Base-by-base conservation (phyloP, 2,888 invertebrate genomes). In the Oscheius onirici region DNA sequence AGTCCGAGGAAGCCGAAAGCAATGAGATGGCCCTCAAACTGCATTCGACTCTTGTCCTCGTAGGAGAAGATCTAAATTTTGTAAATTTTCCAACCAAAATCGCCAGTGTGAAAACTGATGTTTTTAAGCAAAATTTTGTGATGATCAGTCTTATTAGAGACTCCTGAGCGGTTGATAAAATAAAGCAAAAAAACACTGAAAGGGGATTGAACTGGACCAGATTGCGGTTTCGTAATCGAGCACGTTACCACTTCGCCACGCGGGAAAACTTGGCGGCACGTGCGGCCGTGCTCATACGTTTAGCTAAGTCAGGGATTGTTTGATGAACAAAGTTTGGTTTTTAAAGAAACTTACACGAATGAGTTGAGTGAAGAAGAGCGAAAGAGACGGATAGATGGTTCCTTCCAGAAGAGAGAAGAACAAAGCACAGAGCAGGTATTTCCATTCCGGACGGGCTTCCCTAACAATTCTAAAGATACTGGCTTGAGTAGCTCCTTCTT, bases 321-420 rank as follows among this genome's bases (percentile, higher is more conserved):
- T n/a, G n/a, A n/a, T n/a, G n/a, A n/a, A n/a, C n/a, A 24, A 24
- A 28, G 8, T 28, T 22, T 52, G 6, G 13, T 52, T 52, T 52
- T 17, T 11, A n/a, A 28, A 34, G 26, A n/a, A 46, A 24, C 8
- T 76, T 46, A 34, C 34, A 8, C 8, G 34, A 44, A 80, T 80
- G 28, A 80, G 78, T 54, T 80, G 73, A 6, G 76, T 74, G 78
- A 88, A 88, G 75, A 90, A 89, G 26, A 90, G 83, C 20, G 90
- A 89, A 83, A 90, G 90, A 1, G 88, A 85, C 2, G 90, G 90
- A 84, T 89, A 89, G 6, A 89, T 83, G 10, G 72, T 66, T 28
- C 79, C 79, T 66, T 77, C 75, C n/a, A 77, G 69, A 17, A 88
- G 40, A 8, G 88, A 84, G 2, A 83, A 83, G 20, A 90, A 67